Evolutionary conservation across 2,888 invertebrate genomes (phyloP), one percentile per base, ranked within the genome.

Genomic region (Caenorhabditis sp.): DNA sequence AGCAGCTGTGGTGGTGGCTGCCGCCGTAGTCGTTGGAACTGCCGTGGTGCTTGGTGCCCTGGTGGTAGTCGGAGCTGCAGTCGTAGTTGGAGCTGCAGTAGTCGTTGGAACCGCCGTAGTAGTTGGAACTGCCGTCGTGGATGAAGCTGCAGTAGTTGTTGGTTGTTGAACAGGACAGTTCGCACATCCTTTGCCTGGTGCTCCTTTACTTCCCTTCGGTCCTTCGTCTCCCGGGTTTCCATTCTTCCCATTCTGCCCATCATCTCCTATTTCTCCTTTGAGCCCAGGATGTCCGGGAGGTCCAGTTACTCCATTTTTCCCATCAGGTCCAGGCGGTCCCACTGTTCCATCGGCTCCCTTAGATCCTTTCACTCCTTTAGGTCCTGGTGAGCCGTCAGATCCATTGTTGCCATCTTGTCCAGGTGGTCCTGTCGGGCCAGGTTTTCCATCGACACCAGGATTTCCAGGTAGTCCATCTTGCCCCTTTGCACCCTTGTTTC

Each of bases 401-500:
- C 65, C 64, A 37, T 40, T 47, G 18, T 60, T 58, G 60, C 65
- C 65, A 28, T 53, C 37, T n/a, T 15, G 13, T 35, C 72, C 72
- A n/a, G 56, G 47, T 22, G 62, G 55, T 64, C 77, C 77, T 35
- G 47, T 40, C 35, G 55, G 55, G 44, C 77, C 77, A 62, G 68
- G 61, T 47, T 28, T 44, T 56, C 72, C 72, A 4, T 28, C n/a
- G n/a, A 28, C 64, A 61, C 76, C 76, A 40, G 47, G 51, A 8
- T 53, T 55, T 61, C 76, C 76, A 55, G 32, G 37, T 26, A 44
- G 68, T 62, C 68, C 76, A n/a, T 65, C 60, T 58, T 35, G 37
- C 40, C 67, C 65, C 40, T 37, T 47, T 26, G 11, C 15, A 26
- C 40, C 40, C 6, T 20, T 6, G 2, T 15, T 3, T 2, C 53